Percentiles rank a stretch among this genome's conserved stretches.
These are phyloP conservation scores for Dyspetes luteomarginatus DNA, from an alignment of 2,888 invertebrate species.

Conservation along the genomic window DNA sequence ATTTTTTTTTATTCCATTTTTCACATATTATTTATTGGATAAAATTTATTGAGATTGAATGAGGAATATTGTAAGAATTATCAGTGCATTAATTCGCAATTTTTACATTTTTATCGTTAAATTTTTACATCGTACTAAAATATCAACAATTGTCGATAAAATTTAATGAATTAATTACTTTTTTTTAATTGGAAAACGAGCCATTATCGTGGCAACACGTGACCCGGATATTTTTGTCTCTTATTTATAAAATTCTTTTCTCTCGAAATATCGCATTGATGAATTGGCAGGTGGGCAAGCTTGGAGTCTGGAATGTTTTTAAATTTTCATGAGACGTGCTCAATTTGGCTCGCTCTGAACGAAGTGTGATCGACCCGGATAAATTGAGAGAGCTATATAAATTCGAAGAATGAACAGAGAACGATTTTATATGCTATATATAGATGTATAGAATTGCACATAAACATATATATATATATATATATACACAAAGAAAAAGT, in stretches of 20 bases:
- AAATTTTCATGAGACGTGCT: conserved; percentile 6
- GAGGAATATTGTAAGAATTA: too few relatives aligned
- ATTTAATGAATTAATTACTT: too few relatives aligned
- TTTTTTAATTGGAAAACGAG: too few relatives aligned
- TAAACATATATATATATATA: not conserved
- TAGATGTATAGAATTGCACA: too few relatives aligned
- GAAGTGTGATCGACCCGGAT: not conserved
- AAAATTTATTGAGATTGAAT: too few relatives aligned
- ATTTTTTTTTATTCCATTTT: too few relatives aligned
- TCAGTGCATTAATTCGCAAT: too few relatives aligned
- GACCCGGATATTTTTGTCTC: not conserved
- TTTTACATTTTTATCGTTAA: too few relatives aligned
- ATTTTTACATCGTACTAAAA: too few relatives aligned
- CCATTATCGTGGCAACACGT: not conserved
- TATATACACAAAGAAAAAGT: not conserved
- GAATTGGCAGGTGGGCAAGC: not conserved
- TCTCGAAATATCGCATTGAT: not conserved
- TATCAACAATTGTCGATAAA: too few relatives aligned
- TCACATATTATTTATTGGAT: too few relatives aligned
- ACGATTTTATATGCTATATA: not conserved
- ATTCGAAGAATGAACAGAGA: not conserved
- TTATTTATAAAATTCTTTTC: not conserved
- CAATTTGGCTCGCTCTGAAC: not conserved
- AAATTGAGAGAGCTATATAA: conserved; percentile 1
- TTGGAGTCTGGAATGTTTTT: not conserved